Percentiles rank a stretch among this genome's conserved stretches.
Evolutionary conservation across 2,888 invertebrate genomes (phyloP).

Genomic region (Andrena fulva): DNA sequence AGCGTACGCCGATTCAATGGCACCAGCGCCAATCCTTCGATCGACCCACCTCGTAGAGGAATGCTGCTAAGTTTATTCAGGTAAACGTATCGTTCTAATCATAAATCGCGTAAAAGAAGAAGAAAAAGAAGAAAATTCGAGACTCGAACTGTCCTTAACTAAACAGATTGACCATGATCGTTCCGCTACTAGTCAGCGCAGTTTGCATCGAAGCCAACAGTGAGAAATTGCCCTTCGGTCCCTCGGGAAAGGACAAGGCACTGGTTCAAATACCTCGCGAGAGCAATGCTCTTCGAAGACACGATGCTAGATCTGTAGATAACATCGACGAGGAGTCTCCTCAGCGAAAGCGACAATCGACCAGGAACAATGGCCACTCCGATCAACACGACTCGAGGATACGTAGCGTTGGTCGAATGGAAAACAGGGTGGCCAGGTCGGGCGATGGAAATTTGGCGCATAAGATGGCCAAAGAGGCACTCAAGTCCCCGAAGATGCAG

Average conservation of each 20-base stretch:
- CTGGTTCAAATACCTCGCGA: neutral
- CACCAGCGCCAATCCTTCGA: conserved; percentile 61
- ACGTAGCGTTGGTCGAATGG: neutral
- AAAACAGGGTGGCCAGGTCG: conserved; percentile 2
- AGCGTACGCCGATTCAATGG: conserved; percentile 63
- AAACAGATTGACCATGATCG: conserved; percentile 71
- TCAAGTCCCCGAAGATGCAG: conserved; percentile 72
- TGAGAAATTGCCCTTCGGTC: conserved; percentile 38
- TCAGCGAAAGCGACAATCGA: conserved; percentile 6
- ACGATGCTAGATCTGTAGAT: neutral
- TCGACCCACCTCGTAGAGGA: conserved; percentile 71
- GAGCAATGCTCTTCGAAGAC: neutral
- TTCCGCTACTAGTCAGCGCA: conserved; percentile 71
- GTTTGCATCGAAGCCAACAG: conserved; percentile 58
- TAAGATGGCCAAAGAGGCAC: conserved; percentile 72
- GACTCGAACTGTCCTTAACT: neutral
- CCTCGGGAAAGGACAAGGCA: conserved; percentile 10
- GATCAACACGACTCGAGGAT: neutral
- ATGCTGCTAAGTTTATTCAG: conserved; percentile 74
- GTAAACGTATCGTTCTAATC: conserved; percentile 24
- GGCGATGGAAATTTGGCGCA: conserved; percentile 57
- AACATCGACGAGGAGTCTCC: neutral
- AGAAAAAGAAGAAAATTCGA: neutral
- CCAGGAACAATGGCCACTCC: neutral
- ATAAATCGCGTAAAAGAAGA: too few relatives aligned